These are phyloP conservation scores for Cyclargus thomasi DNA, from an alignment of 1,140 invertebrate genomes.

Conservation along the genomic window DNA sequence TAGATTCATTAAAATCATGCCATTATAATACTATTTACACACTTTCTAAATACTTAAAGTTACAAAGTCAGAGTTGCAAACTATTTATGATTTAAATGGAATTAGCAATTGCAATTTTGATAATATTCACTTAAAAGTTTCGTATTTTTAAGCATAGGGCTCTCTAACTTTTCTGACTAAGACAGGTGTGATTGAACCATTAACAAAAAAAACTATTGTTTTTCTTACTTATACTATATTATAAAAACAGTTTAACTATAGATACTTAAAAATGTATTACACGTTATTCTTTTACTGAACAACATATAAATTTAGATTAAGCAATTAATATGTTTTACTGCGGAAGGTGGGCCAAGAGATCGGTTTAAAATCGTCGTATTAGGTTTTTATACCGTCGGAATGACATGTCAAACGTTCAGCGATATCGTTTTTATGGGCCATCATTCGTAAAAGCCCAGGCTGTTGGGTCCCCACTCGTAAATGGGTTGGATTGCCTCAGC, in stretches of 20 bases:
- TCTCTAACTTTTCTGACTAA: too few species aligned
- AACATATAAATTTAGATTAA: neutral
- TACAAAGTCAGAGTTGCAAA: neutral
- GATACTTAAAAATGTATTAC: neutral
- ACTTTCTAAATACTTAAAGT: neutral
- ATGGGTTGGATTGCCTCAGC: constrained; percentile 46
- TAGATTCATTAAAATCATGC: too few species aligned
- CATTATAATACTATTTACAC: neutral
- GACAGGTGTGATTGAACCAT: too few species aligned
- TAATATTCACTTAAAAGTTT: too few species aligned
- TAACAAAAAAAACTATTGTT: too few species aligned
- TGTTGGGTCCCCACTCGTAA: constrained; percentile 56
- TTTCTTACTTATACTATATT: too few species aligned
- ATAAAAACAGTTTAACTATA: neutral
- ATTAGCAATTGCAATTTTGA: too few species aligned
- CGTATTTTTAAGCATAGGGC: too few species aligned
- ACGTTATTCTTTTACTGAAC: neutral
- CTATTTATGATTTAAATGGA: too few species aligned
- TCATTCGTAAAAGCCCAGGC: constrained; percentile 49
- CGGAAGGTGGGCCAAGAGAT: constrained; percentile 13
- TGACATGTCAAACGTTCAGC: constrained; percentile 55
- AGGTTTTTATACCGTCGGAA: constrained; percentile 31
- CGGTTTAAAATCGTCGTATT: constrained; percentile 27
- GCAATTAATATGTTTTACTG: constrained; percentile 6
- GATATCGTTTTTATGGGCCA: constrained; percentile 55